A percentile compares a stretch with the other conserved stretches of the same genome.
Conservation (phyloP, 1,140 invertebrate species). For the Ceratosolen fusciceps region DNA sequence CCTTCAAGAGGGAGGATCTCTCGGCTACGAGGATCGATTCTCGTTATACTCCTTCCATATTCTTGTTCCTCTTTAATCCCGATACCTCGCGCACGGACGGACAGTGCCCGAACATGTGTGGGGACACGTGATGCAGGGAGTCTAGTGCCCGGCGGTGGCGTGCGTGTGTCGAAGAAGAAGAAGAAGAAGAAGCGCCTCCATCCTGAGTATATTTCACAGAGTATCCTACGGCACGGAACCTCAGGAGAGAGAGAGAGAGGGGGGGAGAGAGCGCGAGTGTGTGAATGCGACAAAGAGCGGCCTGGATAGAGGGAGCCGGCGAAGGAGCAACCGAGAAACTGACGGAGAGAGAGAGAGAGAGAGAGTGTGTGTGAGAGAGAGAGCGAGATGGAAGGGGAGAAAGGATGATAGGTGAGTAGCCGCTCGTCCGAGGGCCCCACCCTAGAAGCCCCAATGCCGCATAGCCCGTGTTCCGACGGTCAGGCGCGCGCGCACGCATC, state of each 20-base stretch:
- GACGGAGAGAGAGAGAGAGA: neutral
- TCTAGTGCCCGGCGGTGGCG: neutral
- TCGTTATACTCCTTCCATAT: slow-evolving; percentile 30
- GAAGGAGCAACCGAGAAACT: too few species aligned
- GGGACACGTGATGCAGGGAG: neutral
- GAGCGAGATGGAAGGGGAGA: neutral
- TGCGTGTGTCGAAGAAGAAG: neutral
- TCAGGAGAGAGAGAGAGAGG: neutral
- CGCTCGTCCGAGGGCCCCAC: slow-evolving; percentile 40
- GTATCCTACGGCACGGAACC: neutral
- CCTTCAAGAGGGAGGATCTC: slow-evolving; percentile 16
- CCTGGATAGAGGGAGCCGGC: neutral
- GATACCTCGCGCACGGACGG: neutral
- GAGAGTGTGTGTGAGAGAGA: neutral
- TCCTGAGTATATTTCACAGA: neutral
- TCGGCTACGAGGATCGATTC: slow-evolving; percentile 35
- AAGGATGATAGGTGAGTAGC: slow-evolving; percentile 16
- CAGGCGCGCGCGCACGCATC: slow-evolving; percentile 52
- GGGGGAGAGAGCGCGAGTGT: neutral
- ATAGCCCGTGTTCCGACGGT: slow-evolving; percentile 46
- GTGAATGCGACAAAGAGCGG: neutral
- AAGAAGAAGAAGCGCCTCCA: neutral
- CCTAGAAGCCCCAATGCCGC: slow-evolving; percentile 36
- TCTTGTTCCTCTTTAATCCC: slow-evolving; percentile 18
- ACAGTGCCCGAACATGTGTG: neutral